phyloP scores from a whole-genome alignment of 2,113 vertebrate genomes.

The Notechis scutatus region DNA sequence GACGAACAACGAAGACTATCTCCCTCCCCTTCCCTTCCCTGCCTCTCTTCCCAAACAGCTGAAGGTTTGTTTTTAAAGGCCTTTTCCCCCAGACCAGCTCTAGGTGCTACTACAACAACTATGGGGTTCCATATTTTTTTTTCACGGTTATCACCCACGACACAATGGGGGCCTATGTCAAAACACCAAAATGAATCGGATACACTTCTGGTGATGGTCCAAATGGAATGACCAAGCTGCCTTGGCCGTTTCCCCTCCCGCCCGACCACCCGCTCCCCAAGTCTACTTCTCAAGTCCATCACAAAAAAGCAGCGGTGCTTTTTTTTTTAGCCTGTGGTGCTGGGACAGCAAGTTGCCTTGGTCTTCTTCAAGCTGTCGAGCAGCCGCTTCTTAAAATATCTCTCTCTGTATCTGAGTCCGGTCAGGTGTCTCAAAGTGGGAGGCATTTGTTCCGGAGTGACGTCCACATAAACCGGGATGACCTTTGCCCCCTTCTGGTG shows the following conservation, averaged over 20 bases:
- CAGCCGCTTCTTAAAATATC: conserved; percentile 47
- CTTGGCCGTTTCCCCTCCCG: neutral
- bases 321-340: rapidly evolving
- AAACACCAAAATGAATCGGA: neutral
- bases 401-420: conserved; percentile 29
- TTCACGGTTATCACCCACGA: neutral
- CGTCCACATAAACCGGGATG: conserved; percentile 49
- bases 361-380: conserved; percentile 11
- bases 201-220: neutral
- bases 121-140: neutral
- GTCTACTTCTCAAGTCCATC: rapidly evolving
- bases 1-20: neutral
- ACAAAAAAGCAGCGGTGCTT: neutral
- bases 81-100: neutral
- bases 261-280: rapidly evolving
- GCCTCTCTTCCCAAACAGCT: neutral
- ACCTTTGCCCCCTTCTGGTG: neutral
- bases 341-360: rapidly evolving
- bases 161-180: conserved; percentile 10
- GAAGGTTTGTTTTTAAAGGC: neutral
- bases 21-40: neutral
- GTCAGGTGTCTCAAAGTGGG: conserved; percentile 40
- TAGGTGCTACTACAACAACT: neutral
- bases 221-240: neutral
- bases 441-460: conserved; percentile 35